These are phyloP conservation scores for Tethya wilhelma DNA, from an alignment of 37 sponge, comb jelly and placozoan genomes.

Conservation along the genomic window DNA sequence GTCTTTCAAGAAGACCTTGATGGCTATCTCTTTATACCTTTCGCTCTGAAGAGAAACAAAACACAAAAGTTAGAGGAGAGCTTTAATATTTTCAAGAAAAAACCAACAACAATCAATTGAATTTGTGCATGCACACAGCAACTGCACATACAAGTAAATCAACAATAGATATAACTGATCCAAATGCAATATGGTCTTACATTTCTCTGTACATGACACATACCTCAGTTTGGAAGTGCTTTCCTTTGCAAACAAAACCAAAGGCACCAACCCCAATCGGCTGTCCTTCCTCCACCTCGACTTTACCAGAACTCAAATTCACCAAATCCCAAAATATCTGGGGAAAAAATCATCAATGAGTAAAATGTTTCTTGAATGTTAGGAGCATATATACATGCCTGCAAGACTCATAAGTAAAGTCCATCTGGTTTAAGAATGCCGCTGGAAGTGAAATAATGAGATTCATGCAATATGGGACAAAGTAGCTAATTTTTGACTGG, in stretches of 20 bases:
- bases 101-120: not conserved
- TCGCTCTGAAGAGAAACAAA: not conserved
- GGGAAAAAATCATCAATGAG: no score
- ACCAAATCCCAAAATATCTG: constrained; percentile 17
- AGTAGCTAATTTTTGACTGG: no score
- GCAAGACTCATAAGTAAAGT: no score
- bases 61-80: not conserved
- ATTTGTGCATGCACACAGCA: not conserved
- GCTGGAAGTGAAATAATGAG: no score
- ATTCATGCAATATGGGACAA: no score
- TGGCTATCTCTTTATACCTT: constrained; percentile 17
- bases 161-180: no score
- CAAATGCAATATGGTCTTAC: not conserved
- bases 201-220: not conserved
- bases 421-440: no score
- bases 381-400: no score
- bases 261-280: constrained; percentile 54
- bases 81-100: no score
- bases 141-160: no score
- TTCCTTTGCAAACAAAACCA: constrained; percentile 62
- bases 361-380: no score
- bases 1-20: constrained; percentile 44
- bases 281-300: constrained; percentile 15
- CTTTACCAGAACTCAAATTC: not conserved
- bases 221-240: constrained; percentile 2